Conservation (phyloP, 1,140 invertebrate species). For the Orussus abietinus region DNA sequence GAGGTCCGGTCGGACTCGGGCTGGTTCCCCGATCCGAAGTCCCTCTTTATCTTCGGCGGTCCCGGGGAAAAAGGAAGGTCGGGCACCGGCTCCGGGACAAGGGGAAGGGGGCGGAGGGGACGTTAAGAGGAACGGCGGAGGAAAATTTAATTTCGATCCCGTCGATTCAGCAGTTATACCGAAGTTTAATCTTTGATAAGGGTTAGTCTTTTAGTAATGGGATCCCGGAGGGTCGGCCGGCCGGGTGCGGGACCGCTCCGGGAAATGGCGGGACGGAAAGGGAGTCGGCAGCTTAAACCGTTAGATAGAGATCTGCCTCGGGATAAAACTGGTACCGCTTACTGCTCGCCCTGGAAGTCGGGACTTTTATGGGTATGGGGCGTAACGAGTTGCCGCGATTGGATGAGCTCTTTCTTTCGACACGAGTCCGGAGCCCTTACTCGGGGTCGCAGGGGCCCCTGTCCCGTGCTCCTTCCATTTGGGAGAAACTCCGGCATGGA, state of each 20-base stretch:
- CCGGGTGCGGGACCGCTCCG: conserved; percentile 14
- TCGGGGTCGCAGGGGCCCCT: too few species aligned
- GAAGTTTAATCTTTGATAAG: conserved; percentile 61
- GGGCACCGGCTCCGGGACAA: neutral
- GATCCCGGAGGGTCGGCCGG: conserved; percentile 40
- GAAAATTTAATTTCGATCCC: conserved; percentile 61
- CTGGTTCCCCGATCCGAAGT: too few species aligned
- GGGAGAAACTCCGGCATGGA: too few species aligned
- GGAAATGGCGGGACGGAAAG: conserved; percentile 15
- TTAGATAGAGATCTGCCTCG: conserved; percentile 54
- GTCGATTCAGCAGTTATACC: conserved; percentile 59
- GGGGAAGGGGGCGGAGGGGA: too few species aligned
- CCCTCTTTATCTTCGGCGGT: too few species aligned
- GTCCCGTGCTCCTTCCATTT: too few species aligned
- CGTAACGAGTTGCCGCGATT: conserved; percentile 48
- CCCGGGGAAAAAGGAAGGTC: too few species aligned
- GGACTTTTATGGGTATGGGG: conserved; percentile 45
- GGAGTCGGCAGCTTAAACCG: conserved; percentile 47
- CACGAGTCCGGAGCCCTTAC: too few species aligned
- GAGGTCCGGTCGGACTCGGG: too few species aligned
- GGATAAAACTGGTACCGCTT: conserved; percentile 51
- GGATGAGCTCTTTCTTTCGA: conserved; percentile 52
- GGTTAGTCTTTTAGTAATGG: conserved; percentile 57
- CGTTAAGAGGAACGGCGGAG: too few species aligned
- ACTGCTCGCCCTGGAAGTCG: conserved; percentile 14